Base-by-base conservation (phyloP, 2,888 invertebrate species). In the Ichneumoninae sp. region DNA sequence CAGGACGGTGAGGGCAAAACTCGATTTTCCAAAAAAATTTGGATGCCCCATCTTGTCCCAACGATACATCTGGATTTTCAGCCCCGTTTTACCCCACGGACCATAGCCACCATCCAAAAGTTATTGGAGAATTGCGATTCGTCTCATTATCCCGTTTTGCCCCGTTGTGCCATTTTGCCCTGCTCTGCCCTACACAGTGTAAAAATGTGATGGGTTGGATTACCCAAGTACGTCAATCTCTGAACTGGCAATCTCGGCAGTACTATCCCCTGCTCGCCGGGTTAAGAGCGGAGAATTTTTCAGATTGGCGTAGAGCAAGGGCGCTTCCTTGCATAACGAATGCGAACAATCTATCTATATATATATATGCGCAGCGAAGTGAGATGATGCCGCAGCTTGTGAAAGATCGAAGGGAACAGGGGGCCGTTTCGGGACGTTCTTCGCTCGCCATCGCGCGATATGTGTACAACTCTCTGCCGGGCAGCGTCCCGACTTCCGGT, bases 211-310 rank as follows among this genome's bases (percentile, higher is more conserved):
- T 65, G 19, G 57, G 50, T 26, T 10, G 60, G 68, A 50, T 74
- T 62, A 66, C 74, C 54, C 87, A 83, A 74, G 66, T 60, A 62
- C 85, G 82, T 85, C 89, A 88, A 90, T 89, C 86, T 88, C 84
- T 87, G 85, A 90, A 86, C 85, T 86, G 84, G 78, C 87, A 87
- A 90, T 90, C 89, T 84, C 88, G 69, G 40, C 70, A 44, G n/a
- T 8, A 19, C 52, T 6, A 19, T 8, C 33, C 33, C 22, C 3
- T 30, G 44, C 60, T 74, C 75, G 10, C 7, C 22, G 54, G 47
- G 13, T 30, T 5, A 44, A 26, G 50, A 47, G 78, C 83, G 65
- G 85, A 83, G 87, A 89, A 91, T 90, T 91, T 89, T 90, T 89
- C 88, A 87, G 87, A 86, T 89, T 86, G 89, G 84, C 86, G 85